Base-by-base conservation (phyloP, 2,113 vertebrate genomes). In the Dicrurus megarhynchus region DNA sequence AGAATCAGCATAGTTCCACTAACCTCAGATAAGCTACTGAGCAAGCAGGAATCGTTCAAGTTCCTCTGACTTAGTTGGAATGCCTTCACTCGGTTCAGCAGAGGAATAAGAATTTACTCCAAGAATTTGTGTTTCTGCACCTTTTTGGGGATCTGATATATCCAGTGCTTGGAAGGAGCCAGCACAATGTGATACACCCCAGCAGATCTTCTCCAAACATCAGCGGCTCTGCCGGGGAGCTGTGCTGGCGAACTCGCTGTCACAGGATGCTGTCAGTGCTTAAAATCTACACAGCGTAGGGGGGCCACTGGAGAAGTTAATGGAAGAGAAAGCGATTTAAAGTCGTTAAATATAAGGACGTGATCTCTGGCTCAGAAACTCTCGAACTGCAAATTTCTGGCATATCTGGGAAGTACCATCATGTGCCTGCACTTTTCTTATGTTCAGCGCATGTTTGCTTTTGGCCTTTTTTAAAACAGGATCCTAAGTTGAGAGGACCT, bases 31-130 rank as follows among this genome's bases (percentile, higher is more conserved):
- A 96, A 96, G 88, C 83, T 90, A 89, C 92, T 87, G 83, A 95
- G 80, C 89, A 90, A 89, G 94, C 68, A 93, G 80, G 76, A 95
- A 91, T 95, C 1, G 0, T 96, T 93, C 0, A 4, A 87, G 91
- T 89, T 92, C 91, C 89, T 95, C 94, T 91, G 89, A 92, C 96
- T 97, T 95, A 96, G 86, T 94, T 95, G 95, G 96, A 97, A 95
- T 84, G 64, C 52, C 89, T 96, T 97, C 95, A 95, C 80, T 95
- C 60, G 1, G 59, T 68, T 95, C 73, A 84, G 74, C 74, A 93
- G 84, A 84, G 19, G 87, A 93, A 93, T 91, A 96, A 64, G 93
- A 90, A 87, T 95, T 93, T 95, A 78, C 84, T 92, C 84, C 86
- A 84, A 90, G 91, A 87, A 82, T 84, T 53, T 87, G 59, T 82